phyloP scores from a whole-genome alignment of 2,888 invertebrate genomes.

The Panorpa germanica region DNA sequence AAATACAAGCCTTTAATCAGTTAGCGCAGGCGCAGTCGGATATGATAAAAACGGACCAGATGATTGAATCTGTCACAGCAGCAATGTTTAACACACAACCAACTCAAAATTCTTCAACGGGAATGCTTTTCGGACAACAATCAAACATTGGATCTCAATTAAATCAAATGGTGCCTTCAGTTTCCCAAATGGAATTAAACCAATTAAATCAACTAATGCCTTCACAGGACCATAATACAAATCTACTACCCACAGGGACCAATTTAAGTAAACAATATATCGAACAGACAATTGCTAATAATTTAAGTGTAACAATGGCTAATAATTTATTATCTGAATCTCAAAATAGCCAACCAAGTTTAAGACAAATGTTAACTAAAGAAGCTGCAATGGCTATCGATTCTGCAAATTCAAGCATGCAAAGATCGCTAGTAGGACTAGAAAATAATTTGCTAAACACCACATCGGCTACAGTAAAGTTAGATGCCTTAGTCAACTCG shows the following conservation, averaged over 20 bases:
- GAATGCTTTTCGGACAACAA: slow-evolving; percentile 15
- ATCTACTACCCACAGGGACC: no score
- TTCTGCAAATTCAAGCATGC: no score
- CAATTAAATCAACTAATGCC: slow-evolving; percentile 11
- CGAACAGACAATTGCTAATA: no score
- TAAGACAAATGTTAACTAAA: no score
- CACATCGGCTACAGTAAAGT: slow-evolving; percentile 23
- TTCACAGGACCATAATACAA: slow-evolving; percentile 13
- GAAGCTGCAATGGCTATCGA: no score
- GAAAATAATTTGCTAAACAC: slow-evolving; percentile 23
- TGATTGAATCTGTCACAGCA: slow-evolving; percentile 30
- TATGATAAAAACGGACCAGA: slow-evolving; percentile 31
- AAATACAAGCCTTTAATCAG: slow-evolving; percentile 26
- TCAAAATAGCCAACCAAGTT: no score
- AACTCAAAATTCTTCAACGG: slow-evolving; percentile 1
- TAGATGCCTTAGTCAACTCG: slow-evolving; percentile 39
- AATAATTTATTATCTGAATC: no score
- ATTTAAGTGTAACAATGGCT: no score
- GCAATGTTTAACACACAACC: slow-evolving; percentile 26
- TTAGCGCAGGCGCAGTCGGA: slow-evolving; percentile 29
- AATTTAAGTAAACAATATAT: no score
- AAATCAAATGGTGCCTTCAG: slow-evolving; percentile 17
- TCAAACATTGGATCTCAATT: slow-evolving; percentile 22
- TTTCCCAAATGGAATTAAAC: slow-evolving; percentile 23
- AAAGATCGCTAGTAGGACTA: no score